These are phyloP conservation scores for Archivesica marissinica DNA, from an alignment of 1,140 invertebrate species.

Conservation along the genomic window DNA sequence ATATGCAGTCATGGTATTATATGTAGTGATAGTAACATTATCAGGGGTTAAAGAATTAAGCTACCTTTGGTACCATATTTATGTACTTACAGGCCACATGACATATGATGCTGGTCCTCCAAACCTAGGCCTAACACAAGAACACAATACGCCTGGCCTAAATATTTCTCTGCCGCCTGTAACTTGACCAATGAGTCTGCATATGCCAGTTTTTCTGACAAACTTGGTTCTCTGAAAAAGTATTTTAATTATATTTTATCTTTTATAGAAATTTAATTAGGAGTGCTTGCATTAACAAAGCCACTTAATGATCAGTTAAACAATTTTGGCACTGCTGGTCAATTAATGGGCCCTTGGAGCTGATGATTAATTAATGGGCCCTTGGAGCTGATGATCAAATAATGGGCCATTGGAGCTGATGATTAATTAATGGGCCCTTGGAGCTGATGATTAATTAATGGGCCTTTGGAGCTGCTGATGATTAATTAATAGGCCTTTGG, in stretches of 20 bases:
- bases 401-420: too few relatives aligned
- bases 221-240: constrained; percentile 80
- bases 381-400: too few relatives aligned
- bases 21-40: too few relatives aligned
- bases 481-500: too few relatives aligned
- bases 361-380: too few relatives aligned
- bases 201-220: constrained; percentile 79
- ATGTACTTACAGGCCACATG: constrained; percentile 76
- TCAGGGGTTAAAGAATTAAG: too few relatives aligned
- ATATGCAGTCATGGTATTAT: too few relatives aligned
- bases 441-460: too few relatives aligned
- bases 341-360: too few relatives aligned
- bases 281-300: background rate
- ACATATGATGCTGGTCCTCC: constrained; percentile 82
- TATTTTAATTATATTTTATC: background rate
- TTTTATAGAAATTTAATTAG: background rate
- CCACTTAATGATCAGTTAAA: background rate
- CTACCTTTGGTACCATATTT: too few relatives aligned
- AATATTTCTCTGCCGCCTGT: constrained; percentile 76
- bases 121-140: constrained; percentile 82
- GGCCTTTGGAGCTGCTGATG: too few relatives aligned
- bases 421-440: too few relatives aligned
- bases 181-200: constrained; percentile 78
- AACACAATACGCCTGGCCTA: constrained; percentile 82
- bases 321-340: background rate